Base-by-base conservation (phyloP, 2,797 vertebrate genomes). In the Danio aesculapii region DNA sequence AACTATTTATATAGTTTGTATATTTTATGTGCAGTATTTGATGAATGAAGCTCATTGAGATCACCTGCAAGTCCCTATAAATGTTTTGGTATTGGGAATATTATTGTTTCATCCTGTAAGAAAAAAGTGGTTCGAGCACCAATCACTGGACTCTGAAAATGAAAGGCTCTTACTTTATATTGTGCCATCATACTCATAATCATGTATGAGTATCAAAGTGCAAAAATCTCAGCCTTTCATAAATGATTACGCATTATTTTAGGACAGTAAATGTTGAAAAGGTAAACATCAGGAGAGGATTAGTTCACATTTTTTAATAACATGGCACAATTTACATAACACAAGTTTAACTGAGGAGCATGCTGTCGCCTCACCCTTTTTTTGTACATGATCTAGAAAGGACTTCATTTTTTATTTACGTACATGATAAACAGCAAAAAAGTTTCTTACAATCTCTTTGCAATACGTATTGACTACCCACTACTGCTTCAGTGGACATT, bases 241-340 rank as follows among this genome's bases (percentile, higher is more conserved):
- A 13, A 14, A 14, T 39, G 12, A 30, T 3, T 61, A 6, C 58
- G 30, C 12, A 8, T 41, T 30, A 30, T 30, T 53, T 17, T 70
- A 11, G 17, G 16, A 57, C 13, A 6, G 3, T 4, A 43, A 19
- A 6, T 44, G 55, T 19, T 30, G 21, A 78, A 68, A 68, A 41
- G 14, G 47, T 5, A 70, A 76, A 58, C 74, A 7, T 47, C 39
- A 50, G 88, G 81, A 84, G 88, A 19, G 82, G 17, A 68, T 96
- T 93, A 95, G 96, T 97, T 98, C 96, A 97, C 96, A 97, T 96
- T 98, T 98, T 99, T 99, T 99, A 99, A 98, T 99, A 97, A 99
- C 97, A 98, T 99, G 97, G 96, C 96, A 99, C 98, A 97, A 97
- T 97, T 97, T 97, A 99, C 97, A 98, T 96, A 95, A 99, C 98